Percentiles rank a stretch among this genome's conserved stretches.
These are phyloP conservation scores for Camptogramma bilineatum DNA, from an alignment of 2,888 invertebrate genomes.

Conservation along the genomic window DNA sequence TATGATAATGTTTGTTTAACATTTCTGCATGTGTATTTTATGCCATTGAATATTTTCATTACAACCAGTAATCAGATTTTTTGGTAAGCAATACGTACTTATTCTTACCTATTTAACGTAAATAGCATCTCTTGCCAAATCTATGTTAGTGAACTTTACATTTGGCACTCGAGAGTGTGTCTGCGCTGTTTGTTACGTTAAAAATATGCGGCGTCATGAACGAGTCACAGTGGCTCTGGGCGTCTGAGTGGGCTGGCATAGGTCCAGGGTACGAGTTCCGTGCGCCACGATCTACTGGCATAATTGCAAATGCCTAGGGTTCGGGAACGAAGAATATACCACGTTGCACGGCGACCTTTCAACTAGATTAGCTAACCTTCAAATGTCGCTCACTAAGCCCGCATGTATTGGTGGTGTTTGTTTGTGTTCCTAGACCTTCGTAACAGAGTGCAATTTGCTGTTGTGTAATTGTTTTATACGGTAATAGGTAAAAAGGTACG, in stretches of 20 bases:
- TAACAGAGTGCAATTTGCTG: conserved; percentile 46
- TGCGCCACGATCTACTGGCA: conserved; percentile 50
- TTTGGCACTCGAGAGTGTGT: conserved; percentile 79
- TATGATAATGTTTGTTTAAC: too few relatives aligned
- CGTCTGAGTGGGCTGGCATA: conserved; percentile 72
- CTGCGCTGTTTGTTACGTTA: conserved; percentile 81
- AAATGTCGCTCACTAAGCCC: conserved; percentile 47
- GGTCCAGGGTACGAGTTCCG: conserved; percentile 64
- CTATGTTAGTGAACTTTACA: conserved; percentile 84
- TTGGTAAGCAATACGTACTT: conserved; percentile 7
- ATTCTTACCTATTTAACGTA: conserved; percentile 63
- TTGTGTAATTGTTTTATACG: conserved; percentile 51
- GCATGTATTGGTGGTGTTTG: conserved; percentile 43
- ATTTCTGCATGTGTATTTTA: not conserved
- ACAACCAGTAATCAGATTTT: not conserved
- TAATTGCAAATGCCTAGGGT: conserved; percentile 43
- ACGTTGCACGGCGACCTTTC: conserved; percentile 42
- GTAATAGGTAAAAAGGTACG: conserved; percentile 35
- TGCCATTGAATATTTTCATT: conserved; percentile 22
- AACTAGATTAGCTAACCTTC: conserved; percentile 53
- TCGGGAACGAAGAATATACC: conserved; percentile 35
- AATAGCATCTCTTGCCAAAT: conserved; percentile 80
- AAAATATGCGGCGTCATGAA: conserved; percentile 83
- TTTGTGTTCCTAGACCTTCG: conserved; percentile 30
- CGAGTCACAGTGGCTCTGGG: conserved; percentile 72